phyloP scores from a whole-genome alignment of 2,797 vertebrate species.

The Dryobates pubescens region DNA sequence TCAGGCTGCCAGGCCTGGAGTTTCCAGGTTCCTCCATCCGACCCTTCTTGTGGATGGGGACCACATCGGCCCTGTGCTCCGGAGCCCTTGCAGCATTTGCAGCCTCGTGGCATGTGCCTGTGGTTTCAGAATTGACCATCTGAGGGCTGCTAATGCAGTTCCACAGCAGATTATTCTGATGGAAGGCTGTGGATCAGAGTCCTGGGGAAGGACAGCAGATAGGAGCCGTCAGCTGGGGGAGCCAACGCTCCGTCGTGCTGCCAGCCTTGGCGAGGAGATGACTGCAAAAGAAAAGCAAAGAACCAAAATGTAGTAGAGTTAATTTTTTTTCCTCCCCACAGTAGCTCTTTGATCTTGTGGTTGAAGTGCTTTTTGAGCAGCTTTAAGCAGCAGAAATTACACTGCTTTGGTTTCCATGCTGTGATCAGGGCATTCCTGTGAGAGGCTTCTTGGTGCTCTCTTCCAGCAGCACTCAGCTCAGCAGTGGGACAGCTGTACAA shows the following conservation, averaged over 20 bases:
- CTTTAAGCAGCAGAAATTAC: slow-evolving; percentile 63
- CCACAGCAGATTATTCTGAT: neutral
- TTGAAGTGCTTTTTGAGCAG: slow-evolving; percentile 47
- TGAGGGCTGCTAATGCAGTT: neutral
- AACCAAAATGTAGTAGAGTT: slow-evolving; percentile 12
- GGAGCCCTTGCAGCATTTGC: too few species aligned
- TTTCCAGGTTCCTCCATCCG: too few species aligned
- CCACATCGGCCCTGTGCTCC: too few species aligned
- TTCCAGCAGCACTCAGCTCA: slow-evolving; percentile 25
- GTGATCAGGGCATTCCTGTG: slow-evolving; percentile 38
- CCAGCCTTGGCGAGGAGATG: neutral
- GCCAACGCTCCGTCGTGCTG: slow-evolving; percentile 56
- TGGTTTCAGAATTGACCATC: neutral
- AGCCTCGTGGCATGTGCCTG: neutral
- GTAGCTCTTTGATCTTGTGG: slow-evolving; percentile 35
- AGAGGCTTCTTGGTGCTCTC: slow-evolving; percentile 32
- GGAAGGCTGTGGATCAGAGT: neutral
- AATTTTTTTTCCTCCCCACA: neutral
- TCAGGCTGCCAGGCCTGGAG: too few species aligned
- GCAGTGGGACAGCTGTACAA: neutral
- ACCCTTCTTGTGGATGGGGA: too few species aligned
- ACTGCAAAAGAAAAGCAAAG: slow-evolving; percentile 2
- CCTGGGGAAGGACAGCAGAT: neutral
- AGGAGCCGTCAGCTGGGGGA: slow-evolving; percentile 73
- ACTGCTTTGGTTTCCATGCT: slow-evolving; percentile 50